Evolutionary conservation across 2,797 vertebrate genomes (phyloP).

Genomic region (Eidolon dupreanum): DNA sequence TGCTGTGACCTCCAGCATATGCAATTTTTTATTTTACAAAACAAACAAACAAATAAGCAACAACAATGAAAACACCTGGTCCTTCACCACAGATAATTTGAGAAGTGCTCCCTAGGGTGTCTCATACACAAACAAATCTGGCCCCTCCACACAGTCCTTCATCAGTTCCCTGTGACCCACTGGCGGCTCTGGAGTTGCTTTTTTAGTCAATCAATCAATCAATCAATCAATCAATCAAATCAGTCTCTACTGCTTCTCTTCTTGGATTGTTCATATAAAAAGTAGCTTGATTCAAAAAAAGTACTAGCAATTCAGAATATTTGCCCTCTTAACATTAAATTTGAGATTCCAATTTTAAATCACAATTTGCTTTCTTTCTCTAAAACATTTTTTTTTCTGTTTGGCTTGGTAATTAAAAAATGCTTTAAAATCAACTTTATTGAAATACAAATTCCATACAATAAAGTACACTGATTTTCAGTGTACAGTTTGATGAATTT

Average conservation of each 20-base stretch:
- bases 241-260: neutral
- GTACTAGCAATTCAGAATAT: neutral
- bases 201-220: neutral
- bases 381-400: neutral
- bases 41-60: neutral
- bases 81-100: neutral
- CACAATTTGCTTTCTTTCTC: neutral
- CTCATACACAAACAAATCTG: neutral
- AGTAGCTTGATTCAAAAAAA: neutral
- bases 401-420: neutral
- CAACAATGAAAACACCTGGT: neutral
- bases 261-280: neutral
- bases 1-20: neutral
- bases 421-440: neutral
- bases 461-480: neutral
- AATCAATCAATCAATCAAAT: neutral
- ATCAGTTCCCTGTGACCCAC: neutral
- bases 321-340: neutral
- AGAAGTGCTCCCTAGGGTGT: neutral
- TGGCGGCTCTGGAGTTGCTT: neutral
- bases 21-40: neutral
- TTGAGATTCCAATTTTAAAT: conserved; percentile 6
- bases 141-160: neutral
- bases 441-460: neutral
- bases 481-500: neutral